Evolutionary conservation across 1,140 invertebrate genomes (phyloP), one percentile per base, ranked within the genome.

Genomic region (Bathynomus jamesi): DNA sequence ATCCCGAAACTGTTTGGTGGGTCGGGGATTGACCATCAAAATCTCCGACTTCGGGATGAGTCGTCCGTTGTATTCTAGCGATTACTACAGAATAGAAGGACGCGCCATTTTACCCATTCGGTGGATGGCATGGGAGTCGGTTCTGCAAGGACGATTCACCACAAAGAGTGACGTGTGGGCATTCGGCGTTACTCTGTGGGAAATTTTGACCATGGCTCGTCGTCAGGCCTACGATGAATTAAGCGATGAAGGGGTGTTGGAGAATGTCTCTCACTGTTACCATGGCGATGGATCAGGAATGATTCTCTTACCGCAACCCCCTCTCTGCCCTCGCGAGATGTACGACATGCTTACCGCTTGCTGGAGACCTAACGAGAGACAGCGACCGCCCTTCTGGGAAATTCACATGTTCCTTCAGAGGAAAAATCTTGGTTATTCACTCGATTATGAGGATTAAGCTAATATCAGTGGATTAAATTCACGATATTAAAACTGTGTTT

Each of bases 151-250:
- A 27, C 91, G 91, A 81, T 92, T 90, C 80, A 90, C 90, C 3
- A 89, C 88, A 28, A 93, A 93, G 79, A 92, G 90, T 78, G 91
- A 93, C 82, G 91, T 94, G 4, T 94, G 92, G 92, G 91, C 91
- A 29, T 94, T 94, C 80, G 92, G 89, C 21, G 90, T 94, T 2
- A 90, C 91, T 31, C 84, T 94, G 28, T 95, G 93, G 92, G 93
- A 95, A 83, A 90, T 95, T 66, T 83, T 95, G 75, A 93, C 91
- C 17, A 91, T 93, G 80, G 90, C 90, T 8, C 83, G 90, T 53
- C 88, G 92, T 71, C 90, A 91, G 78, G 91, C 91, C 21, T 92
- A 88, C 79, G 87, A 90, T 76, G 87, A 90, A 76, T 82, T 91
- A 75, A 87, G 85, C 60, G 90, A 94, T 84, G 87, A 91, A 78